Evolutionary conservation across 2,888 invertebrate genomes (phyloP), one percentile per base, ranked within the genome.

Genomic region (Chaetoderma sp.): DNA sequence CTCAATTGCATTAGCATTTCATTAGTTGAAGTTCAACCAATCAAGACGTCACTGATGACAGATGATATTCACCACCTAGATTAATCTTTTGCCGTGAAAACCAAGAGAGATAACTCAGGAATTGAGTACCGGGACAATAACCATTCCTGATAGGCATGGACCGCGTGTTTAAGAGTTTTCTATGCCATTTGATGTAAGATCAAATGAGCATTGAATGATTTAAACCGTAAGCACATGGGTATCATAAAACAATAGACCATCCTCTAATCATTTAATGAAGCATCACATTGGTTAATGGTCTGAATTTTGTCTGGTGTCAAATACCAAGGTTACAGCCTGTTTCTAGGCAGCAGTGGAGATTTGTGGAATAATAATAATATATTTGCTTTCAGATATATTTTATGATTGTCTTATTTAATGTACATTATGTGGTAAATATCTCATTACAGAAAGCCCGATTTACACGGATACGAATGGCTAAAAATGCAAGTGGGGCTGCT

Each of bases 401-500:
- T n/a, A n/a, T n/a, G n/a, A n/a, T n/a, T n/a, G n/a, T n/a, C n/a
- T n/a, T n/a, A n/a, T n/a, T n/a, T n/a, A n/a, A n/a, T n/a, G n/a
- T n/a, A n/a, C n/a, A n/a, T n/a, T 54, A 30, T 32, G 32, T 32
- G 10, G 10, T 10, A 13, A n/a, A 36, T 36, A 50, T 67, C 32
- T 47, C 50, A 42, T 69, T 92, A 49, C 92, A 99, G 99, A 98
- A 98, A 95, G 98, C 99, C 32, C 93, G 99, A 64, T 90, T 98
- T 86, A 98, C 98, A 36, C 92, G 99, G 70, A 99, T 99, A 83
- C 93, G 97, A 68, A 98, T 99, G 86, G 98, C 98, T 61, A 99
- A 99, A 88, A 98, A 98, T 60, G 98, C 98, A 2, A 97, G 96
- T 21, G 98, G 98, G 4, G 98, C 98, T 4, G 98, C 98, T 2